Conservation (phyloP, 1,140 invertebrate species). For the Rhysida immarginata region DNA sequence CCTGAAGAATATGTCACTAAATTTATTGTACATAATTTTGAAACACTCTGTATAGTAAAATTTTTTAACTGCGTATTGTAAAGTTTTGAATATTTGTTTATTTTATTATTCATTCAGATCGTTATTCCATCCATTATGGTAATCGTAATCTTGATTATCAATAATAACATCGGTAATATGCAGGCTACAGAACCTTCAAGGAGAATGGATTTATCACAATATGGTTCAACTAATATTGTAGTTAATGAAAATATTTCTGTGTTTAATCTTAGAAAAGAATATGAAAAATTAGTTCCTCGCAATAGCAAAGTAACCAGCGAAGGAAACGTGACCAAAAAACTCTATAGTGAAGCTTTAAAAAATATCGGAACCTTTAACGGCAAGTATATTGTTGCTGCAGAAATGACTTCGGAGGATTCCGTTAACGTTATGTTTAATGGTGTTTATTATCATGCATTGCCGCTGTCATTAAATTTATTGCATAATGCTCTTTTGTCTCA, state of each 20-base stretch:
- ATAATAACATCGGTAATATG: neutral
- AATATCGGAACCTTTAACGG: neutral
- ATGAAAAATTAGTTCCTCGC: neutral
- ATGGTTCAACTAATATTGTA: neutral
- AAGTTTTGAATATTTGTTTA: too few relatives aligned
- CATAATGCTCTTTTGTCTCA: neutral
- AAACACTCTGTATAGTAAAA: too few relatives aligned
- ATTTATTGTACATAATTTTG: too few relatives aligned
- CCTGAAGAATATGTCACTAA: too few relatives aligned
- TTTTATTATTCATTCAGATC: too few relatives aligned
- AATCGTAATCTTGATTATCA: neutral
- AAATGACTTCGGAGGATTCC: neutral
- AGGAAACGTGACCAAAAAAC: too few relatives aligned
- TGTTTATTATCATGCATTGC: neutral
- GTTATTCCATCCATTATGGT: neutral
- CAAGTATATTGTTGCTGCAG: neutral
- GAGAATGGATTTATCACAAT: too few relatives aligned
- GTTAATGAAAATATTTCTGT: neutral
- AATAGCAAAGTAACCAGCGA: neutral
- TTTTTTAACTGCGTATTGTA: too few relatives aligned
- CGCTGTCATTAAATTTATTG: neutral
- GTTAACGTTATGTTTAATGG: neutral
- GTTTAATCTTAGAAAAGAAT: neutral
- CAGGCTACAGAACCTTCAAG: neutral
- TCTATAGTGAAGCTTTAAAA: neutral